These are phyloP conservation scores for Dipodomys ordii DNA, from an alignment of 2,113 vertebrate species.

Conservation along the genomic window DNA sequence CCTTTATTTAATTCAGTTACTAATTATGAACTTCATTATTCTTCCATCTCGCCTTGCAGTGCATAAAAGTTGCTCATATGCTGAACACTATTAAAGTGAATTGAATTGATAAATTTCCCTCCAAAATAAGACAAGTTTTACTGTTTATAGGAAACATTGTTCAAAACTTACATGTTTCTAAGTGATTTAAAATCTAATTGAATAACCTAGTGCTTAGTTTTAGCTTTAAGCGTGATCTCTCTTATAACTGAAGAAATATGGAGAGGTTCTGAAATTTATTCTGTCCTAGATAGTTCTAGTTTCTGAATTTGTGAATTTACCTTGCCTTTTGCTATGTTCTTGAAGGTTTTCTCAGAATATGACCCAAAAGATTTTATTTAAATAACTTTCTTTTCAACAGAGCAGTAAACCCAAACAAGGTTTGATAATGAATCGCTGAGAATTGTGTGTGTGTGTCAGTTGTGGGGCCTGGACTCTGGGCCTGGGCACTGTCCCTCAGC, in stretches of 20 bases:
- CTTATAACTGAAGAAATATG: background rate
- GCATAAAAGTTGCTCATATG: background rate
- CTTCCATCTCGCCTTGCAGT: background rate
- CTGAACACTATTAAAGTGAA: background rate
- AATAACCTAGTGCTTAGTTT: background rate
- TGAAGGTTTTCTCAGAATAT: background rate
- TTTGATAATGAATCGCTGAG: background rate
- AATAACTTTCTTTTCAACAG: background rate
- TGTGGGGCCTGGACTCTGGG: no score
- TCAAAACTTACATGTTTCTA: constrained; percentile 70
- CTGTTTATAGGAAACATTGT: constrained; percentile 29
- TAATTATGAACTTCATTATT: background rate
- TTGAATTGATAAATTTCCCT: background rate
- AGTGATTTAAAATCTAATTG: constrained; percentile 62
- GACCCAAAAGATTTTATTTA: background rate
- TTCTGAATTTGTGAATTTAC: background rate
- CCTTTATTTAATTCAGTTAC: no score
- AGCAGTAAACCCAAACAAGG: background rate
- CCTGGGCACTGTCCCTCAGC: no score
- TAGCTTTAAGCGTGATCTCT: background rate
- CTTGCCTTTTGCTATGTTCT: background rate
- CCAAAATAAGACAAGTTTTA: background rate
- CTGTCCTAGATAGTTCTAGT: constrained; percentile 6
- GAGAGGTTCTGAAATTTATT: background rate
- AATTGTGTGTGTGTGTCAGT: no score